Percentiles rank a stretch among this genome's conserved stretches.
Evolutionary conservation across 2,113 vertebrate species (phyloP).

Genomic region (Hemibates koningsi): DNA sequence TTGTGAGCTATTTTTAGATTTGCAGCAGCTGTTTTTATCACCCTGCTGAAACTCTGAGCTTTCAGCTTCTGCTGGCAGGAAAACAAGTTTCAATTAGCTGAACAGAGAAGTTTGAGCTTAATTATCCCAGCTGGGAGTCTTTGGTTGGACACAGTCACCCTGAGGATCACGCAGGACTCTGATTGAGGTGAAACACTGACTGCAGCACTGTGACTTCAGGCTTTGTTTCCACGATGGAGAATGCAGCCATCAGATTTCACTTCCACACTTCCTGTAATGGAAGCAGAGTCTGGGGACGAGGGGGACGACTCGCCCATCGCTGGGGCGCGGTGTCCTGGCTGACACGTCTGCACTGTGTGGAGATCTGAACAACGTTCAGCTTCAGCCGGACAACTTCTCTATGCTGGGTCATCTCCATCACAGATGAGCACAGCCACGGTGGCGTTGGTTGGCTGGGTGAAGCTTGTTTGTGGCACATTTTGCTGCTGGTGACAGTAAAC

Average conservation of each 20-base stretch:
- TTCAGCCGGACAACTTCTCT: neutral
- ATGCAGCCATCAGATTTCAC: neutral
- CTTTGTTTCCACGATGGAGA: neutral
- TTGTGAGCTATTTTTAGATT: neutral
- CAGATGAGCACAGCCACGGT: neutral
- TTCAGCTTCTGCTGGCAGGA: neutral
- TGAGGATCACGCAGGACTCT: neutral
- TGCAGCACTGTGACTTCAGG: neutral
- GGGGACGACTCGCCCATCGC: neutral
- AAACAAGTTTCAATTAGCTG: neutral
- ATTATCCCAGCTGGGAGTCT: neutral
- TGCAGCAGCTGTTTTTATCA: neutral
- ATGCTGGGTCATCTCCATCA: rapidly evolving
- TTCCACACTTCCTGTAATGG: neutral
- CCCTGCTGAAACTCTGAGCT: neutral
- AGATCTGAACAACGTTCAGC: neutral
- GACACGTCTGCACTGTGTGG: neutral
- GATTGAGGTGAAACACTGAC: neutral
- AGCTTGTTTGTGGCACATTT: neutral
- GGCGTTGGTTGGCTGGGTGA: neutral
- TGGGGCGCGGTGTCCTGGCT: neutral
- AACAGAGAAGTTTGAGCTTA: neutral
- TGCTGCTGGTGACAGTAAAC: neutral
- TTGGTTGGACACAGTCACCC: neutral
- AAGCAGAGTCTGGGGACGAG: neutral